Percentiles rank a stretch among this genome's conserved stretches.
Evolutionary conservation across 1,140 invertebrate species (phyloP).

Genomic region (Lasioglossum baleicum): DNA sequence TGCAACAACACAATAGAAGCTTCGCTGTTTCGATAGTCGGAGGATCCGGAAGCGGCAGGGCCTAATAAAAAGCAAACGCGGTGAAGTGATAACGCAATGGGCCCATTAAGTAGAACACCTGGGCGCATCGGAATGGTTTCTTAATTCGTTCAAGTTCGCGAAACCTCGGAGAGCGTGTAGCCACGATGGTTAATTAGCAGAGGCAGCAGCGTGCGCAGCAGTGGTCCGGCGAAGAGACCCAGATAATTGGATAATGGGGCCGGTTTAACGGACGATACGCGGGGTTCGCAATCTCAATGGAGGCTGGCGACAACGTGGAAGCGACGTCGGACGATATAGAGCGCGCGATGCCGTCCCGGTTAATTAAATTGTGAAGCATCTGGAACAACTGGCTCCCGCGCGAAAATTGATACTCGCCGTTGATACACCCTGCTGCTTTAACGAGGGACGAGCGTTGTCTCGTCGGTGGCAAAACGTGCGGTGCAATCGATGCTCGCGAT

Average conservation of each 20-base stretch:
- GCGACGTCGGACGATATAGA: slow-evolving; percentile 23
- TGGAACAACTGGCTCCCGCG: background rate
- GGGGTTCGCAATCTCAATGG: background rate
- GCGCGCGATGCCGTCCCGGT: slow-evolving; percentile 11
- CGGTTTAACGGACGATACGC: slow-evolving; percentile 40
- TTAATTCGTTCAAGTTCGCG: slow-evolving; percentile 1
- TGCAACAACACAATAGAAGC: too few relatives aligned
- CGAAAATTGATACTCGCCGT: slow-evolving; percentile 44
- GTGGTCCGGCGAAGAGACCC: background rate
- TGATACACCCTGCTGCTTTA: slow-evolving; percentile 35
- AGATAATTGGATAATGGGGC: slow-evolving; percentile 59
- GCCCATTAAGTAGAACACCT: slow-evolving; percentile 1
- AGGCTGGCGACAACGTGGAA: slow-evolving; percentile 13
- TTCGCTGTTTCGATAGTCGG: too few relatives aligned
- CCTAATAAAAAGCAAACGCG: background rate
- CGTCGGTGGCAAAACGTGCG: slow-evolving; percentile 17
- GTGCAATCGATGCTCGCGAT: slow-evolving; percentile 23
- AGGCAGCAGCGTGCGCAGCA: background rate
- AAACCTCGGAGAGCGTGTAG: background rate
- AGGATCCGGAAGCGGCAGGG: background rate
- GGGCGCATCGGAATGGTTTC: background rate
- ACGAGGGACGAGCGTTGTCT: slow-evolving; percentile 33
- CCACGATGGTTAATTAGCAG: slow-evolving; percentile 25
- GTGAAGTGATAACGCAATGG: background rate
- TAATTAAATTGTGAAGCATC: slow-evolving; percentile 32